Percentiles rank a stretch among this genome's conserved stretches.
Conservation (phyloP, 1,140 invertebrate species). For the Ephestia elutella region DNA sequence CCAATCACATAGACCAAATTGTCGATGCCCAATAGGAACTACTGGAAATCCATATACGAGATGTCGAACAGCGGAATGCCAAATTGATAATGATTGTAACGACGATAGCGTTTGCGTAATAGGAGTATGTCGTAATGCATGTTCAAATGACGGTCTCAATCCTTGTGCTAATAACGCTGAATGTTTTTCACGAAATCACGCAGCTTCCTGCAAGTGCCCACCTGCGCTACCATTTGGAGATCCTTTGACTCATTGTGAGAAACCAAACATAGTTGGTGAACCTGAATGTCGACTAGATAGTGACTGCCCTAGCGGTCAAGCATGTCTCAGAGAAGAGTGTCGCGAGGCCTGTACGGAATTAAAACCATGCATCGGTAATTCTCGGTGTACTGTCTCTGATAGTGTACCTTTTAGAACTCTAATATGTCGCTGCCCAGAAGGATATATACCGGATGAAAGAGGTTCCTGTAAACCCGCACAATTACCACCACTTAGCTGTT, state of each 20-base stretch:
- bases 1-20: slow-evolving; percentile 83
- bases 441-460: slow-evolving; percentile 84
- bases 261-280: slow-evolving; percentile 65
- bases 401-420: slow-evolving; percentile 88
- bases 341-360: slow-evolving; percentile 85
- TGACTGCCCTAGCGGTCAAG: slow-evolving; percentile 86
- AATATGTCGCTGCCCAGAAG: slow-evolving; percentile 88
- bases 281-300: slow-evolving; percentile 85
- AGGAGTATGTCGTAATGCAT: slow-evolving; percentile 85
- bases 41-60: slow-evolving; percentile 85
- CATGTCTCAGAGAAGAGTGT: slow-evolving; percentile 87
- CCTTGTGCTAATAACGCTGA: slow-evolving; percentile 87
- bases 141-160: slow-evolving; percentile 75
- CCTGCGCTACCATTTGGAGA: slow-evolving; percentile 83
- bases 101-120: slow-evolving; percentile 80
- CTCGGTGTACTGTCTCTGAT: slow-evolving; percentile 85
- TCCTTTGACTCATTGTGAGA: slow-evolving; percentile 84
- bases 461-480: slow-evolving; percentile 84
- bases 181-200: slow-evolving; percentile 85
- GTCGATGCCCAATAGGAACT: slow-evolving; percentile 81
- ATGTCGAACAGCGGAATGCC: slow-evolving; percentile 88
- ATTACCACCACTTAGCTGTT: slow-evolving; percentile 83
- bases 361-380: slow-evolving; percentile 81
- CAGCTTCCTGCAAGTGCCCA: slow-evolving; percentile 84
- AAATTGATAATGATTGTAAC: slow-evolving; percentile 83